Evolutionary conservation across 2,113 vertebrate genomes (phyloP), one percentile per base, ranked within the genome.

Genomic region (Phylloscopus trochiloides): DNA sequence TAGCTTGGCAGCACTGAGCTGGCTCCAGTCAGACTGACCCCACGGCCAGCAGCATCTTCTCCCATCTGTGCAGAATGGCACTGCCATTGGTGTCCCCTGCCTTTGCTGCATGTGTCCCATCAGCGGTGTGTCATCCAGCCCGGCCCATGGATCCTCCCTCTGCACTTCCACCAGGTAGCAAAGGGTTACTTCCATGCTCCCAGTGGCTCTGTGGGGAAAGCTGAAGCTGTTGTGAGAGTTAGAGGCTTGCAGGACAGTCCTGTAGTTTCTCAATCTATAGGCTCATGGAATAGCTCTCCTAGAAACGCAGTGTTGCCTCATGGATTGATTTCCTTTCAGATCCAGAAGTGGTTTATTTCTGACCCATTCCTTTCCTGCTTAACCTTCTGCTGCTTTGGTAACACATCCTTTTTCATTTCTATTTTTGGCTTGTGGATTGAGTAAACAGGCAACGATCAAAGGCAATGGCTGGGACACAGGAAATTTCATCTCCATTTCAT

Each of bases 1-100:
- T 17, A 17, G 19, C 7, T 66, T 26, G 16, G 22, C 9, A 32
- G 55, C 14, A 28, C 12, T 51, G 34, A 50, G 15, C 19, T 74
- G 8, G 0, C 34, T 74, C 71, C 38, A 74, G 1, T 7, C 2
- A 3, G 70, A 20, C 16, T 89, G 24, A 58, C 24, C 9, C 47
- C 8, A 0, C 10, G 55, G 21, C 43, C 28, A 28, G 42, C 55
- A 70, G 21, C 66, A 13, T 40, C 43, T 61, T 63, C 52, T 79
- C 26, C 68, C 4, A 3, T 15, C 1, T 1, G 10, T n/a, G 52
- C 55, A 58, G 47, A 54, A 45, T 12, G 79, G 47, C 42, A 4
- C 4, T 0, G 2, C 55, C 0, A 0, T 12, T 3, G 4, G 8
- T 40, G 61, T 74, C 22, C 42, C 65, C 22, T 73, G 31, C 26